phyloP scores from a whole-genome alignment of 2,797 vertebrate genomes.

The Rhynchotus rufescens region DNA sequence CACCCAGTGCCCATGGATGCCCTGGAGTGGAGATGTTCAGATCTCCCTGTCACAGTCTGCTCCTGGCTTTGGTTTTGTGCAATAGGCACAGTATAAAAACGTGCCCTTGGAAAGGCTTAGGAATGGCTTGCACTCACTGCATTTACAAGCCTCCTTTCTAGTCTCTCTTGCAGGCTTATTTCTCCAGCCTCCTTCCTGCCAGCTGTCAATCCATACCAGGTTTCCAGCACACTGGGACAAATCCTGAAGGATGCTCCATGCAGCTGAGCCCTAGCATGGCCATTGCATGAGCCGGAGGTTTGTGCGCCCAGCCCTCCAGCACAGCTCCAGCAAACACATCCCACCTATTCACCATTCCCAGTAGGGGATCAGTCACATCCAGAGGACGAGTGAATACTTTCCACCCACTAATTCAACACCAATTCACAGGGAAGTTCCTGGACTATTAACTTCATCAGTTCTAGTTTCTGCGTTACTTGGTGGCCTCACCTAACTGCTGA shows the following conservation, averaged over 20 bases:
- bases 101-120: background rate
- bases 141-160: background rate
- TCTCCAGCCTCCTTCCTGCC: background rate
- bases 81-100: fast-evolving
- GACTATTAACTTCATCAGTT: conserved; percentile 1
- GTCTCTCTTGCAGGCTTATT: background rate
- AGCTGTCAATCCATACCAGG: background rate
- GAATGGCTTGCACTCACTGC: background rate
- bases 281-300: background rate
- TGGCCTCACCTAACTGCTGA: conserved; percentile 6
- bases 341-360: background rate
- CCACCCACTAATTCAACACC: background rate
- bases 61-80: background rate
- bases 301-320: background rate
- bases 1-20: fast-evolving
- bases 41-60: background rate
- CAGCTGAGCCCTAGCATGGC: background rate
- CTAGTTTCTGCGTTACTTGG: background rate
- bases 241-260: background rate
- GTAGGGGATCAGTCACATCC: background rate
- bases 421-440: background rate
- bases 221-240: background rate
- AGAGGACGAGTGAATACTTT: background rate
- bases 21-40: background rate
- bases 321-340: background rate